A percentile compares a stretch with the other conserved stretches of the same genome.
Conservation (phyloP, 2,888 invertebrate species). For the Stegophylla sp. region DNA sequence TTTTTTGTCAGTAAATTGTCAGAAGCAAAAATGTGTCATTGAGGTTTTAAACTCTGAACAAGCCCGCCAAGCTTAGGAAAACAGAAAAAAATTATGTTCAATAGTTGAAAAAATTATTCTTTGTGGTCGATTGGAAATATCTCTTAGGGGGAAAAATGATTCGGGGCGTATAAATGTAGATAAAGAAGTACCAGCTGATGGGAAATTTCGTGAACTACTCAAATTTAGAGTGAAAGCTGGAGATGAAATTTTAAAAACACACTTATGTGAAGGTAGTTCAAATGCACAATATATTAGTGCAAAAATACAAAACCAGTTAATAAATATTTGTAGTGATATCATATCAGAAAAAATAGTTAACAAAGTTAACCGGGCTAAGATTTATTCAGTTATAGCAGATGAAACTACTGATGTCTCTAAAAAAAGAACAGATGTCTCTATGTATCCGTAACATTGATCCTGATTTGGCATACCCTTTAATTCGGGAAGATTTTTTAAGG, state of each 20-base stretch:
- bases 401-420: constrained; percentile 26
- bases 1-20: too few relatives aligned
- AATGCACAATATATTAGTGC: constrained; percentile 44
- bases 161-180: constrained; percentile 11
- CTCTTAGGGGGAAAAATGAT: constrained; percentile 7
- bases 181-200: too few relatives aligned
- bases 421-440: constrained; percentile 23
- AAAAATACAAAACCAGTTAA: constrained; percentile 52
- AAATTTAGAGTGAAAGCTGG: constrained; percentile 49
- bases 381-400: constrained; percentile 20
- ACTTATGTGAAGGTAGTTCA: constrained; percentile 26
- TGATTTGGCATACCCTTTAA: neutral
- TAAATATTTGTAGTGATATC: constrained; percentile 15
- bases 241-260: constrained; percentile 54
- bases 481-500: constrained; percentile 20
- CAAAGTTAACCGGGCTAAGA: constrained; percentile 16
- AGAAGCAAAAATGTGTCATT: too few relatives aligned
- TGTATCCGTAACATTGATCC: constrained; percentile 22
- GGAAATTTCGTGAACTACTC: too few relatives aligned
- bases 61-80: neutral
- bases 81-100: neutral
- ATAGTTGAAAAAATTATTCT: neutral
- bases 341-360: too few relatives aligned
- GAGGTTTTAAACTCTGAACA: too few relatives aligned
- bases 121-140: constrained; percentile 6